Percentiles rank a stretch among this genome's conserved stretches.
These are phyloP conservation scores for Drosophila imparisetae DNA, from an alignment of 2,888 invertebrate species.

Conservation along the genomic window DNA sequence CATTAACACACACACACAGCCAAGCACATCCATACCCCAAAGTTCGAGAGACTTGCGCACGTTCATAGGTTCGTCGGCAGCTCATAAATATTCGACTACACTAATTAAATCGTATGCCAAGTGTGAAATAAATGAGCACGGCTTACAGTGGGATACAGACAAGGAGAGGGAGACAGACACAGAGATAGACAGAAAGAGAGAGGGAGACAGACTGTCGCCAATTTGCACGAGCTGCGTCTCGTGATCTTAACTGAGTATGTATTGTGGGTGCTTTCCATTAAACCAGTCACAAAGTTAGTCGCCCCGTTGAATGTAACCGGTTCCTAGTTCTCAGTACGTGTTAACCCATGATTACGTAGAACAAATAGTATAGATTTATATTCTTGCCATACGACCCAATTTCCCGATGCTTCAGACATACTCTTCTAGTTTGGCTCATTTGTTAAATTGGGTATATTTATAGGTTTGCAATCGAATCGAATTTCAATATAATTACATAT, in stretches of 20 bases:
- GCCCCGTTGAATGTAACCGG: slow-evolving; percentile 30
- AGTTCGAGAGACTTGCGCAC: slow-evolving; percentile 32
- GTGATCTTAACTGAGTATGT: slow-evolving; percentile 52
- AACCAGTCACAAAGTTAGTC: slow-evolving; percentile 50
- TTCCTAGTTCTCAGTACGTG: slow-evolving; percentile 21
- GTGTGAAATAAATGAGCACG: slow-evolving; percentile 6
- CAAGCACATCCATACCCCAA: background rate
- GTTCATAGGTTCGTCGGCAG: slow-evolving; percentile 41
- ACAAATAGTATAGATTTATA: background rate
- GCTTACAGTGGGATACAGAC: background rate
- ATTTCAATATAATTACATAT: background rate
- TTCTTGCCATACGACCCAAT: background rate
- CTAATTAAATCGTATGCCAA: slow-evolving; percentile 53
- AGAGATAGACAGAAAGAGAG: slow-evolving; percentile 16
- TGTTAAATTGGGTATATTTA: background rate
- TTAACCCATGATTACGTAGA: background rate
- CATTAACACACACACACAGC: slow-evolving; percentile 1
- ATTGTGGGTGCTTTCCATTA: slow-evolving; percentile 66
- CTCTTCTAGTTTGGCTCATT: background rate
- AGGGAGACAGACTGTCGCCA: slow-evolving; percentile 33
- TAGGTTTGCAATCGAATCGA: background rate
- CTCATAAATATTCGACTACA: slow-evolving; percentile 62
- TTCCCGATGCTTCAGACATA: background rate
- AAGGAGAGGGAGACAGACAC: background rate
- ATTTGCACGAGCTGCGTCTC: slow-evolving; percentile 73